A percentile compares a stretch with the other conserved stretches of the same genome.
Evolutionary conservation across 2,888 invertebrate species (phyloP).

Genomic region (Stegana nigrithorax): DNA sequence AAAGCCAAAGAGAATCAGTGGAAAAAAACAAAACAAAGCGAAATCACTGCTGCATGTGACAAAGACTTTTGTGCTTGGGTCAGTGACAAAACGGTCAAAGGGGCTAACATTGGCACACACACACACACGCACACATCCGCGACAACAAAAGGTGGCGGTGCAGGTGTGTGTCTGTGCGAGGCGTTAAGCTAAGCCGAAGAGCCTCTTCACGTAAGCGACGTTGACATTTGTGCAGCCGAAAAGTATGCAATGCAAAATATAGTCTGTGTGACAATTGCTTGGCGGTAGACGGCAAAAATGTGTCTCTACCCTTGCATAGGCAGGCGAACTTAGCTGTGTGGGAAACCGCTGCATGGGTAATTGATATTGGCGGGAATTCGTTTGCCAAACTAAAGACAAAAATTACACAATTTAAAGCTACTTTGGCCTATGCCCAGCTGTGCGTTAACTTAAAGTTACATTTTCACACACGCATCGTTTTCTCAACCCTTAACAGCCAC

Average conservation of each 20-base stretch:
- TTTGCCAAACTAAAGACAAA: not conserved
- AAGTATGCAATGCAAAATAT: not conserved
- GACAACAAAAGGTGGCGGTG: not conserved
- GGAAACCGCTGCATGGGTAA: not conserved
- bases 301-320: no score
- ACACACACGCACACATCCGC: conserved; percentile 5
- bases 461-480: no score
- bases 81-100: conserved; percentile 54
- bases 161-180: not conserved
- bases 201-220: no score
- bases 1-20: no score
- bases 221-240: not conserved
- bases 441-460: no score
- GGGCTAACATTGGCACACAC: conserved; percentile 34
- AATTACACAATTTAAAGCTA: not conserved
- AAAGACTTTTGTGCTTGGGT: conserved; percentile 40
- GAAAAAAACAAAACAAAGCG: conserved; percentile 22
- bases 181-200: no score
- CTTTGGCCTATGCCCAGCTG: no score
- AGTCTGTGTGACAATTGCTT: not conserved
- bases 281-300: no score
- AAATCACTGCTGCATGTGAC: conserved; percentile 43
- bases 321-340: no score
- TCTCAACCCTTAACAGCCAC: no score
- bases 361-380: not conserved